Evolutionary conservation across 2,113 vertebrate genomes (phyloP), one percentile per base, ranked within the genome.

Genomic region (Orcinus orca): DNA sequence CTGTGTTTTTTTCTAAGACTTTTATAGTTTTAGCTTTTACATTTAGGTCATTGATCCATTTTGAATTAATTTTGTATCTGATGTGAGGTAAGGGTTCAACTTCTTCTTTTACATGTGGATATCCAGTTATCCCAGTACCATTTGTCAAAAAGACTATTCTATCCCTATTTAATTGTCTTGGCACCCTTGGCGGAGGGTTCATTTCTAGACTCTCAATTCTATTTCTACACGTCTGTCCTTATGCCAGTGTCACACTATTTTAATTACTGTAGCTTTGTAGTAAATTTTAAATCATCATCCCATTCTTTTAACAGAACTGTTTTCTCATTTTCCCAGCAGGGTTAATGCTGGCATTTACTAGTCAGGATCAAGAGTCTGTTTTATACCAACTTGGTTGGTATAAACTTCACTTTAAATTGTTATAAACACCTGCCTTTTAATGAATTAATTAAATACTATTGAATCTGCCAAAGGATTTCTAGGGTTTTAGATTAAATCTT

Each of bases 401-500:
- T 17, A 82, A 89, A 62, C 26, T 25, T 92, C 36, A 95, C 83
- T 90, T 97, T 82, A 93, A 94, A 85, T 74, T 90, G 11, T 65
- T 88, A 47, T 31, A 94, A 63, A 74, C 1, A 20, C 36, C 29
- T 68, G 18, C 71, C 55, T 96, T 94, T 95, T 91, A 88, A 73
- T 74, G 33, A 94, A 84, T 88, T 95, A 77, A 79, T 63, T 76
- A 80, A 95, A 29, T 93, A 73, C 65, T 81, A 8, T 41, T 62
- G 41, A 62, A 81, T 93, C 83, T 93, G 25, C 47, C 53, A 47
- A 36, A 67, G 5, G 20, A 53, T 62, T 92, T 73, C 29, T 62
- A 74, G 1, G 1, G 41, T 55, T 85, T 53, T 93, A 81, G 14
- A n/a, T 95, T 25, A 60, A 94, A 41, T 11, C 8, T 80, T 92